Evolutionary conservation across 2,888 invertebrate species (phyloP).

Genomic region (Heterodera filipjevi): DNA sequence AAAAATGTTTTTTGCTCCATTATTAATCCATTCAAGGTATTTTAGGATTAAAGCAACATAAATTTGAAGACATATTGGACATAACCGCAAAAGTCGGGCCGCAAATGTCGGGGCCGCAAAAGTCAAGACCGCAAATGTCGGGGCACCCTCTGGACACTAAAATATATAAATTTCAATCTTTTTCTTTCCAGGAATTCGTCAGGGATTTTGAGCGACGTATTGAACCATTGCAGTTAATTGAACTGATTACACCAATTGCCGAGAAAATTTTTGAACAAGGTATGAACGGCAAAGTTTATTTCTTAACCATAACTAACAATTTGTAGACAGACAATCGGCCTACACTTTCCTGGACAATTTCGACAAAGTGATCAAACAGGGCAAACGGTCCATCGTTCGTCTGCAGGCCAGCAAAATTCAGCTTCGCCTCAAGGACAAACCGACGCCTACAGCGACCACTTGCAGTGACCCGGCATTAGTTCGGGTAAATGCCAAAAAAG

Average conservation of each 20-base stretch:
- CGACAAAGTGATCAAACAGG: slow-evolving; percentile 78
- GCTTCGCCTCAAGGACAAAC: slow-evolving; percentile 66
- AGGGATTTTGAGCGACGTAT: slow-evolving; percentile 94
- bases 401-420: slow-evolving; percentile 78
- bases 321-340: slow-evolving; percentile 79
- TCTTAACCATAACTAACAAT: slow-evolving; percentile 7
- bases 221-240: slow-evolving; percentile 87
- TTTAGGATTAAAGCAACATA: too few relatives aligned
- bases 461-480: slow-evolving; percentile 66
- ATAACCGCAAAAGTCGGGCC: too few relatives aligned
- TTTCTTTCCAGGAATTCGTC: slow-evolving; percentile 75
- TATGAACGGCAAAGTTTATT: not conserved
- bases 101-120: too few relatives aligned
- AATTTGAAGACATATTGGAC: too few relatives aligned
- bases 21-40: too few relatives aligned
- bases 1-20: too few relatives aligned
- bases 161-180: not conserved
- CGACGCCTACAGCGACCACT: slow-evolving; percentile 65
- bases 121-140: too few relatives aligned
- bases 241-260: slow-evolving; percentile 74
- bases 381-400: slow-evolving; percentile 84
- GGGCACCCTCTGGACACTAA: too few relatives aligned
- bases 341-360: slow-evolving; percentile 85
- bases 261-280: slow-evolving; percentile 49
- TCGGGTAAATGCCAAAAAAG: slow-evolving; percentile 41